Evolutionary conservation across 2,888 invertebrate species (phyloP).

Genomic region (Leucozona laternaria): DNA sequence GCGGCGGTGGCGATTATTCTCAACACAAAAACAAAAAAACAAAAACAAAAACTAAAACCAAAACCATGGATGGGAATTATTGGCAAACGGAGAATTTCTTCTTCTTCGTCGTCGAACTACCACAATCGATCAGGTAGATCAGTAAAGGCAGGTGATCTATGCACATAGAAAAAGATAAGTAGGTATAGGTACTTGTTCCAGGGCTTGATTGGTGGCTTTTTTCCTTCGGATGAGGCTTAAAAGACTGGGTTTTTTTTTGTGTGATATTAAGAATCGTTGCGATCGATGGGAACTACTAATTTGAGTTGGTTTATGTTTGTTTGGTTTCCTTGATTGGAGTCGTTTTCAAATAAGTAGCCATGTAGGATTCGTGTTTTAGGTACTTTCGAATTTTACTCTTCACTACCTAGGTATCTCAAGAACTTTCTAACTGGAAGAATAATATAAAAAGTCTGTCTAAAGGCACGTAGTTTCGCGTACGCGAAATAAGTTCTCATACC

Average conservation of each 20-base stretch:
- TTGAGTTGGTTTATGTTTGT: not conserved
- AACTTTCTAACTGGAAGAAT: not conserved
- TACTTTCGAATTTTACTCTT: not conserved
- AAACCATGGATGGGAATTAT: constrained; percentile 44
- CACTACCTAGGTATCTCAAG: not conserved
- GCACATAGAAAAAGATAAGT: constrained; percentile 5
- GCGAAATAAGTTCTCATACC: too few relatives aligned
- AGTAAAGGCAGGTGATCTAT: constrained; percentile 61
- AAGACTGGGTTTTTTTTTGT: not conserved
- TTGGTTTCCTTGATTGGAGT: not conserved
- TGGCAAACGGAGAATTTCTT: constrained; percentile 40
- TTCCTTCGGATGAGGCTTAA: not conserved
- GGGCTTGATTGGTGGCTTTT: constrained; percentile 44
- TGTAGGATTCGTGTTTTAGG: not conserved
- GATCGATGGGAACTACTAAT: constrained; percentile 6
- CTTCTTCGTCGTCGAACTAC: constrained; percentile 14
- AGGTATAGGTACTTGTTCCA: not conserved
- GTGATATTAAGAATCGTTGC: not conserved
- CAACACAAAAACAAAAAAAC: constrained; percentile 6
- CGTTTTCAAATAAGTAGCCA: not conserved
- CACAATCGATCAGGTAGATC: constrained; percentile 58
- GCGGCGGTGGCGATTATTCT: constrained; percentile 51
- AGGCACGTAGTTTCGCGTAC: too few relatives aligned
- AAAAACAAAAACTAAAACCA: constrained; percentile 19
- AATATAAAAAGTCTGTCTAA: too few relatives aligned